Evolutionary conservation across 2,113 vertebrate genomes (phyloP).

Genomic region (Ivindomyrus marchei): DNA sequence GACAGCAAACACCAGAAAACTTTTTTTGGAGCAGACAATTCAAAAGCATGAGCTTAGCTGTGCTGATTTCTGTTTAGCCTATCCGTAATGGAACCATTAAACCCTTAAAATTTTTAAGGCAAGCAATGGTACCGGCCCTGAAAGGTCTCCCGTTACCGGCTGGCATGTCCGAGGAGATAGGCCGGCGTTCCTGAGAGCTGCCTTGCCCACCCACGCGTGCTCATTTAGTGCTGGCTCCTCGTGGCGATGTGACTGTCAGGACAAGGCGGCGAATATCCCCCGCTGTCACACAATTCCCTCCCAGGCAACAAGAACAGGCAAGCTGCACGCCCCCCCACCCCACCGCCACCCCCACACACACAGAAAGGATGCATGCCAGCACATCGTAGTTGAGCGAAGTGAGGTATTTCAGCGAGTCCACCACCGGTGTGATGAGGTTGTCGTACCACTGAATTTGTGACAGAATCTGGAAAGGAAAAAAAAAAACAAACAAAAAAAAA

Average conservation of each 20-base stretch:
- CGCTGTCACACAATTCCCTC: background rate
- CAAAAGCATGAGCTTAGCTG: background rate
- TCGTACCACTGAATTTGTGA: conserved; percentile 98
- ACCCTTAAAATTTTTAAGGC: background rate
- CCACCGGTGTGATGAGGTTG: conserved; percentile 93
- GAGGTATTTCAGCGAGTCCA: conserved; percentile 98
- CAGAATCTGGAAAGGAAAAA: conserved; percentile 68
- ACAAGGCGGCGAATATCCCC: background rate
- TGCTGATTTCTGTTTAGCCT: background rate
- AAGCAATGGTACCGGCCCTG: background rate
- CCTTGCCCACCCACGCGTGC: background rate
- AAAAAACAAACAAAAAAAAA: background rate
- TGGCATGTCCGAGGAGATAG: background rate
- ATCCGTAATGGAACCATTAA: background rate
- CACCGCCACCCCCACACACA: background rate
- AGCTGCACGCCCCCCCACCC: background rate
- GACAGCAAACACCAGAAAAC: background rate
- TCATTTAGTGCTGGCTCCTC: background rate
- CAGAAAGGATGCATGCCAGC: conserved; percentile 92
- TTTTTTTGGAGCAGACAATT: background rate
- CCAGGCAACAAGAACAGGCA: background rate
- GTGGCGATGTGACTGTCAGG: background rate
- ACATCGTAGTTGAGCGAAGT: conserved; percentile 97
- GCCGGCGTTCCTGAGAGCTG: background rate
- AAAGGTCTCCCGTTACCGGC: background rate